These are phyloP conservation scores for Sparidentex hasta DNA, from an alignment of 2,797 vertebrate species.

Conservation along the genomic window DNA sequence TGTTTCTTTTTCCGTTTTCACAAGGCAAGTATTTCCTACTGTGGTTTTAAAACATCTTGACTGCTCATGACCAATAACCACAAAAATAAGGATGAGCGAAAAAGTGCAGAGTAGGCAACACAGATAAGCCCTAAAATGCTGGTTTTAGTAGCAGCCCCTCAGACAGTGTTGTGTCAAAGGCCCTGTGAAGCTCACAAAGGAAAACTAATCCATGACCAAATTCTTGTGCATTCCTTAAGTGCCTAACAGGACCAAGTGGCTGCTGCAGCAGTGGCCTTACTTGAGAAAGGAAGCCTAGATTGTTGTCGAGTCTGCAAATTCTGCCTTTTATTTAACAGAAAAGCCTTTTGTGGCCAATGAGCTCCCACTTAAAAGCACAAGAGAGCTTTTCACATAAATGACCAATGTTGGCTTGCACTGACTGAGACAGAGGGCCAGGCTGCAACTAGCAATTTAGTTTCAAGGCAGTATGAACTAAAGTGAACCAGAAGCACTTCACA, in stretches of 20 bases:
- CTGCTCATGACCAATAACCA: conserved; percentile 59
- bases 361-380: conserved; percentile 59
- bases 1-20: conserved; percentile 32
- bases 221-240: conserved; percentile 71
- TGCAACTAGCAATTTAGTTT: background rate
- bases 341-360: conserved; percentile 41
- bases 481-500: background rate
- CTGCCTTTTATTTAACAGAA: conserved; percentile 55
- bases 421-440: conserved; percentile 12
- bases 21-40: conserved; percentile 61
- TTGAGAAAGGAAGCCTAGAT: conserved; percentile 30
- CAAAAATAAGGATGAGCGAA: conserved; percentile 61
- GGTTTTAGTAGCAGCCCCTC: conserved; percentile 56
- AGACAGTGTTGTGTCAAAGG: conserved; percentile 51
- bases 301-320: conserved; percentile 46
- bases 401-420: conserved; percentile 16
- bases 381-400: conserved; percentile 43
- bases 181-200: conserved; percentile 54
- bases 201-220: conserved; percentile 71
- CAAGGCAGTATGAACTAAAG: conserved; percentile 1
- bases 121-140: conserved; percentile 53
- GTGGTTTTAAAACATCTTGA: conserved; percentile 48
- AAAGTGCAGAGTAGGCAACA: conserved; percentile 43
- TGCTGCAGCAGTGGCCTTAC: conserved; percentile 48
- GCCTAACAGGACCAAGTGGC: conserved; percentile 58